Percentiles rank a stretch among this genome's conserved stretches.
These are phyloP conservation scores for Cuniculus paca DNA, from an alignment of 2,797 vertebrate genomes.

Conservation along the genomic window DNA sequence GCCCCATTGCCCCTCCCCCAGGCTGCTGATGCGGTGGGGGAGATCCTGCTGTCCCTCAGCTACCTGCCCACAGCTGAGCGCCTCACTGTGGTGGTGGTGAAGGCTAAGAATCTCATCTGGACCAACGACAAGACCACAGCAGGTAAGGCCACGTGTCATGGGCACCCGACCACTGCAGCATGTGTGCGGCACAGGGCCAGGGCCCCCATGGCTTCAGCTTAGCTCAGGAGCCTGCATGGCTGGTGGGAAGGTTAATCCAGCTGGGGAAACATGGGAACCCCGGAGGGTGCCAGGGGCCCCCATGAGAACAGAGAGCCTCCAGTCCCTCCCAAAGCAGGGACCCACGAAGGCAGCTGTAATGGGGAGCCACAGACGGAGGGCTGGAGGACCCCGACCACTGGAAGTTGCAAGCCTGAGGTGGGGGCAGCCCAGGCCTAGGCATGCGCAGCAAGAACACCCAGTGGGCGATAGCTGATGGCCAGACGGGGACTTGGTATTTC, in stretches of 20 bases:
- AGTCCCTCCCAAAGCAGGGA: background rate
- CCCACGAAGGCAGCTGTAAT: background rate
- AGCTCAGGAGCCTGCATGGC: background rate
- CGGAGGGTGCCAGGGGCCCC: background rate
- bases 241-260: background rate
- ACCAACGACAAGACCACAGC: slow-evolving; percentile 94
- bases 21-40: slow-evolving; percentile 95
- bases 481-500: slow-evolving; percentile 4
- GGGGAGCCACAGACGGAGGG: background rate
- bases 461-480: background rate
- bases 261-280: background rate
- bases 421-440: background rate
- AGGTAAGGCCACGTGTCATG: slow-evolving; percentile 88
- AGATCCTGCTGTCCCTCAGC: slow-evolving; percentile 97
- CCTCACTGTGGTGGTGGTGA: slow-evolving; percentile 98
- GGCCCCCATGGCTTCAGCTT: background rate
- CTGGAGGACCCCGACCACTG: background rate
- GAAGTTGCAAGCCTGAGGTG: background rate
- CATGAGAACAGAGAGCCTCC: background rate
- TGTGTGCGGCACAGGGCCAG: background rate
- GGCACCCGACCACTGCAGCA: background rate
- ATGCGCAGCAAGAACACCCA: background rate
- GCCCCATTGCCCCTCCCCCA: slow-evolving; percentile 78
- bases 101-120: slow-evolving; percentile 98
- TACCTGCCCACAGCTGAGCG: slow-evolving; percentile 98